Conservation (phyloP, 2,888 invertebrate genomes). For the Carcina quercana region DNA sequence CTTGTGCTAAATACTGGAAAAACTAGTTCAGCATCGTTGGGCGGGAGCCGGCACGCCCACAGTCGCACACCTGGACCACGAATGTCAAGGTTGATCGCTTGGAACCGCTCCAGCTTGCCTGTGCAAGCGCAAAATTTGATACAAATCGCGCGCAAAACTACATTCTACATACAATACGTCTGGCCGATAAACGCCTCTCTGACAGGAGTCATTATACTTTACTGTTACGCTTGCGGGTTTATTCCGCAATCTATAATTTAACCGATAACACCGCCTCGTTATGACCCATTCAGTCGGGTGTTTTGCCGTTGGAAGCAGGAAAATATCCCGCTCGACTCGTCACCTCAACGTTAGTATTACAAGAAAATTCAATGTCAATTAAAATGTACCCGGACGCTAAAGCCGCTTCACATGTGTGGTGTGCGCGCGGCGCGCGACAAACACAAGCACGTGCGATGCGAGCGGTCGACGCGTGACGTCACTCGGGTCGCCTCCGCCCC, state of each 20-base stretch:
- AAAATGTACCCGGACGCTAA: conserved; percentile 31
- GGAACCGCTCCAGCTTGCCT: conserved; percentile 55
- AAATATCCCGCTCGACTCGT: conserved; percentile 5
- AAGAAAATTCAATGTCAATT: conserved; percentile 40
- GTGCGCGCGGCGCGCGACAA: conserved; percentile 55
- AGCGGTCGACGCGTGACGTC: conserved; percentile 50
- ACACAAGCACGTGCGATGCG: conserved; percentile 68
- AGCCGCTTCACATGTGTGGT: conserved; percentile 42
- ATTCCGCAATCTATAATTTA: conserved; percentile 15
- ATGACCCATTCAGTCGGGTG: neutral
- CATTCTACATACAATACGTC: neutral
- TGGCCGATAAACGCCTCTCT: neutral
- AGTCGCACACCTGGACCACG: conserved; percentile 58
- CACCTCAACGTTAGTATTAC: conserved; percentile 7
- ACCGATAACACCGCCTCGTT: conserved; percentile 4
- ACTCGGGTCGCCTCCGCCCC: conserved; percentile 52
- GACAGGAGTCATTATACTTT: conserved; percentile 16
- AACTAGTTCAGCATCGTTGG: conserved; percentile 31
- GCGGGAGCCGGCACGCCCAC: conserved; percentile 40
- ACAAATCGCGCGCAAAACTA: neutral
- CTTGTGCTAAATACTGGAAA: conserved; percentile 32
- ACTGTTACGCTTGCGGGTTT: conserved; percentile 14
- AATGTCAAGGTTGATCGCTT: conserved; percentile 68
- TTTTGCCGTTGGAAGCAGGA: conserved; percentile 13
- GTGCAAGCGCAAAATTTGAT: conserved; percentile 22